Conservation (phyloP, 2,113 vertebrate species). For the Ceuthmochares aereus region DNA sequence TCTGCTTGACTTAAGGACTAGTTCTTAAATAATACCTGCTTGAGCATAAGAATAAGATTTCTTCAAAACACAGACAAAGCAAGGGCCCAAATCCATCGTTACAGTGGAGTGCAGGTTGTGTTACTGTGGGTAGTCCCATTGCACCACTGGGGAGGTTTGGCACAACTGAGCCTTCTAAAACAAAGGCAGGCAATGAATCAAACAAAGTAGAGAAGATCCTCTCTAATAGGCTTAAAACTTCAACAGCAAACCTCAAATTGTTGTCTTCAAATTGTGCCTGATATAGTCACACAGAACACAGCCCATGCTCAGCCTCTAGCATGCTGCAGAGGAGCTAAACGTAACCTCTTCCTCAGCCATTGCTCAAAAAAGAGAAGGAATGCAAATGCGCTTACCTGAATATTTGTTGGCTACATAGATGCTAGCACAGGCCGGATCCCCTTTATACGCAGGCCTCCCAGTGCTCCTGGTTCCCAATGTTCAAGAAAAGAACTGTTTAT, state of each 20-base stretch:
- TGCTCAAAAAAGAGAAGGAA: background rate
- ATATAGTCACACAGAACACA: rapidly evolving
- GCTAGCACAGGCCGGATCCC: background rate
- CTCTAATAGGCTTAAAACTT: background rate
- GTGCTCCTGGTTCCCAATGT: background rate
- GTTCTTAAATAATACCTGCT: background rate
- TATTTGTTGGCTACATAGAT: background rate
- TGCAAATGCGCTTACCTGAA: background rate
- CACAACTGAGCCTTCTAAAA: background rate
- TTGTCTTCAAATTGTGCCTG: background rate
- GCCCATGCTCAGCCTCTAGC: background rate
- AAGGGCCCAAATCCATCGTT: conserved; percentile 3
- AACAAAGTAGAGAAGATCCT: background rate
- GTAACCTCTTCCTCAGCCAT: background rate
- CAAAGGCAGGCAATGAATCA: background rate
- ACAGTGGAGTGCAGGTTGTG: background rate
- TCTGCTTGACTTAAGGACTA: background rate
- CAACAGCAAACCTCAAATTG: background rate
- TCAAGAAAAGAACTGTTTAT: conserved; percentile 38
- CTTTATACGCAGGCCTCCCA: conserved; percentile 17
- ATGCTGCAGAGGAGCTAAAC: background rate
- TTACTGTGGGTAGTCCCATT: background rate
- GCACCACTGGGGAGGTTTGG: background rate
- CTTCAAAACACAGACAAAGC: background rate
- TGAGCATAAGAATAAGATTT: background rate